phyloP scores from a whole-genome alignment of 2,888 invertebrate species.

The Stomorhina lunata region DNA sequence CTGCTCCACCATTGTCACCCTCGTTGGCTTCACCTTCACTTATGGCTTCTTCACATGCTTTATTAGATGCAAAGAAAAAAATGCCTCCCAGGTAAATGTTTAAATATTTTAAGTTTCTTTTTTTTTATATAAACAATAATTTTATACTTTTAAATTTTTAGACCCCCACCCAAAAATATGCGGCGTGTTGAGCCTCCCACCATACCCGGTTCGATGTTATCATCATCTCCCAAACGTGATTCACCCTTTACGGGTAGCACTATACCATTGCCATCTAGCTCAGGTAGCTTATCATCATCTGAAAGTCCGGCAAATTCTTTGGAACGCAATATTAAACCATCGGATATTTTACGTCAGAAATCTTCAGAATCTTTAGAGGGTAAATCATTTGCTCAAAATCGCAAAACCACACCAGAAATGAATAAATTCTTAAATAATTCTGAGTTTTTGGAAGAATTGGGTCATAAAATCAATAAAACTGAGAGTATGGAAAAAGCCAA shows the following conservation, averaged over 20 bases:
- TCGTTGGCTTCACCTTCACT: constrained; percentile 81
- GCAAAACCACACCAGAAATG: constrained; percentile 79
- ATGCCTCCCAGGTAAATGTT: constrained; percentile 83
- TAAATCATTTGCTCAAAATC: constrained; percentile 75
- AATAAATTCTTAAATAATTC: constrained; percentile 75
- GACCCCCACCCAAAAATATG: constrained; percentile 85
- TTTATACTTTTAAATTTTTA: constrained; percentile 69
- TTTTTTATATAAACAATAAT: not conserved
- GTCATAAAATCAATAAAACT: constrained; percentile 78
- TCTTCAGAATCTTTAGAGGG: constrained; percentile 79
- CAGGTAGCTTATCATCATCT: constrained; percentile 72
- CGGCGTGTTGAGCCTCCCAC: constrained; percentile 83
- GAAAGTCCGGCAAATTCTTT: constrained; percentile 79
- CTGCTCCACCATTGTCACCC: constrained; percentile 78
- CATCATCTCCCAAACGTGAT: constrained; percentile 78
- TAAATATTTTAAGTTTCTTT: not conserved
- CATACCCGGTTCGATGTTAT: constrained; percentile 76
- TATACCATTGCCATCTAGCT: constrained; percentile 74
- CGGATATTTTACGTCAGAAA: constrained; percentile 79
- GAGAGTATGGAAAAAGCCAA: constrained; percentile 79
- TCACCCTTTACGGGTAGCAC: constrained; percentile 72
- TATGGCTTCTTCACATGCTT: constrained; percentile 79
- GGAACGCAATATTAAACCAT: constrained; percentile 80
- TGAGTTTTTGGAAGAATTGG: constrained; percentile 79
- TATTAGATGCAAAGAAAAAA: constrained; percentile 83